phyloP scores from a whole-genome alignment of 2,797 vertebrate genomes.

The Echiichthys vipera region DNA sequence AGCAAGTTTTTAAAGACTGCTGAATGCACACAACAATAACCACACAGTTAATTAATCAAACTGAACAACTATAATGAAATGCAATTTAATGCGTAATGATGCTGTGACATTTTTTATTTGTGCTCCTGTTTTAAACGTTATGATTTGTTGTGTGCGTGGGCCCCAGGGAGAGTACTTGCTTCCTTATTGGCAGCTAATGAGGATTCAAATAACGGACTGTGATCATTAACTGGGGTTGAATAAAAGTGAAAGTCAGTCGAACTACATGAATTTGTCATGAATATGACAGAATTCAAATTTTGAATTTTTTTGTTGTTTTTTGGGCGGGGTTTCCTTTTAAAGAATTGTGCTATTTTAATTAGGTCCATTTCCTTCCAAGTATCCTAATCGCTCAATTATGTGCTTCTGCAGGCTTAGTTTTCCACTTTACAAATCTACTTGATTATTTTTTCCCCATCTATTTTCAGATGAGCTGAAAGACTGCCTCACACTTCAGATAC shows the following conservation, averaged over 20 bases:
- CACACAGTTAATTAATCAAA: no score
- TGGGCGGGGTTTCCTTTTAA: no score
- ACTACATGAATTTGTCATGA: background rate
- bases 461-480: conserved; percentile 14
- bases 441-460: background rate
- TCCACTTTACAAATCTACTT: conserved; percentile 7
- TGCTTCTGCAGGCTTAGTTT: background rate
- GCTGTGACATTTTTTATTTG: no score
- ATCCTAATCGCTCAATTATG: background rate
- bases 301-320: conserved; percentile 2
- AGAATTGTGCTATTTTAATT: background rate
- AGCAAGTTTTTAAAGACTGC: no score
- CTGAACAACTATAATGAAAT: no score
- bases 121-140: no score
- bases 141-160: no score
- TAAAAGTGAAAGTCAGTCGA: conserved; percentile 12
- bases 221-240: conserved; percentile 31
- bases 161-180: no score
- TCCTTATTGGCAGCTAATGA: no score
- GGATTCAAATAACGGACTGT: no score
- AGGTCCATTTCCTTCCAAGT: conserved; percentile 6
- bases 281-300: background rate
- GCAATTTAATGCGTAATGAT: no score
- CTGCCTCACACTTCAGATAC: background rate
- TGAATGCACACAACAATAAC: no score